phyloP scores from a whole-genome alignment of 2,888 invertebrate species.

The Acanthopleura granulata region DNA sequence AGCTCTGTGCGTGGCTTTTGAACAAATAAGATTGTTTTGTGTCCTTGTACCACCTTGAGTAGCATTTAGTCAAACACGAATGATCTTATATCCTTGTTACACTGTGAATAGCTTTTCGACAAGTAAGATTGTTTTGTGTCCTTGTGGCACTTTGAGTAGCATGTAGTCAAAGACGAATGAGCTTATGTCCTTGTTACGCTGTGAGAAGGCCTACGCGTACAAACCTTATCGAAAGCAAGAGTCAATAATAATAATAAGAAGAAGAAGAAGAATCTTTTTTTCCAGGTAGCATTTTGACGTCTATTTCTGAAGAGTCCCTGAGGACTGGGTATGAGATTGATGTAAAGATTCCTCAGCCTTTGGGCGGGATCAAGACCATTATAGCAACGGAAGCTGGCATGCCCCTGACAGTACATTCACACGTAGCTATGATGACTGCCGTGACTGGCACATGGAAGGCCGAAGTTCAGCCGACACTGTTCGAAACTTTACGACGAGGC shows the following conservation, averaged over 20 bases:
- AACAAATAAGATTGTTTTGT: too few relatives aligned
- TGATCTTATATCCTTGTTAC: too few relatives aligned
- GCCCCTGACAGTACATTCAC: background rate
- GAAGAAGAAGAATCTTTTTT: background rate
- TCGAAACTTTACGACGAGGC: constrained; percentile 25
- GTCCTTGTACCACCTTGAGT: too few relatives aligned
- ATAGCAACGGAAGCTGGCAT: background rate
- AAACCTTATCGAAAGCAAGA: background rate
- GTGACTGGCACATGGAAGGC: background rate
- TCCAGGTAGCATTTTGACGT: background rate
- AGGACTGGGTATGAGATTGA: background rate
- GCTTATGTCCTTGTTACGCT: too few relatives aligned
- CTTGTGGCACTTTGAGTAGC: too few relatives aligned
- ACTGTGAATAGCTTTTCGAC: too few relatives aligned
- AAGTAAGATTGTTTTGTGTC: too few relatives aligned
- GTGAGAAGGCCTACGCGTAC: background rate
- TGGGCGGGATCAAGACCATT: background rate
- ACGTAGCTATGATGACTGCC: background rate
- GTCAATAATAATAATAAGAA: background rate
- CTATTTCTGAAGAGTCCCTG: constrained; percentile 14
- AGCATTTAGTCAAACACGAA: too few relatives aligned
- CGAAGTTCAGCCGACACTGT: constrained; percentile 25
- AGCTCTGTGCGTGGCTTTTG: background rate
- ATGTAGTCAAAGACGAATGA: too few relatives aligned
- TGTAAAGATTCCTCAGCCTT: background rate